Conservation (phyloP, 2,888 invertebrate species). For the Apantesis nais region DNA sequence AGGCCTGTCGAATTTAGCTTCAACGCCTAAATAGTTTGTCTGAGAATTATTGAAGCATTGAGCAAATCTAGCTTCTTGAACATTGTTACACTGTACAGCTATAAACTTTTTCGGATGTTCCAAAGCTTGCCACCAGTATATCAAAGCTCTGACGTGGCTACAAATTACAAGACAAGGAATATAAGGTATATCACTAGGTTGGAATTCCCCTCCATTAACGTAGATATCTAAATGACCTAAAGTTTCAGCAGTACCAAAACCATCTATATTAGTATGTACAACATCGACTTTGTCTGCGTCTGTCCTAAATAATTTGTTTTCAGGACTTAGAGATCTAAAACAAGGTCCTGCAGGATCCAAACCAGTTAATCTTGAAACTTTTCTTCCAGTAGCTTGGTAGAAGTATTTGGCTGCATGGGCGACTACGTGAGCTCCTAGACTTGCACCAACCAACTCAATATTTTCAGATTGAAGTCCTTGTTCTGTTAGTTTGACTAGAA, state of each 20-base stretch:
- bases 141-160: constrained; percentile 65
- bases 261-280: constrained; percentile 78
- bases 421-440: constrained; percentile 72
- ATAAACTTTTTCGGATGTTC: constrained; percentile 78
- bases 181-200: constrained; percentile 70
- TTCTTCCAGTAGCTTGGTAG: constrained; percentile 66
- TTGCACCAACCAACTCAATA: constrained; percentile 71
- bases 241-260: constrained; percentile 75
- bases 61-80: constrained; percentile 73
- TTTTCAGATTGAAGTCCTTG: constrained; percentile 65
- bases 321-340: constrained; percentile 61
- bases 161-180: constrained; percentile 74
- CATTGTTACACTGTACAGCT: constrained; percentile 64
- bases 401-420: constrained; percentile 71
- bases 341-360: constrained; percentile 80
- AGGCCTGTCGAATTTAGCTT: constrained; percentile 65
- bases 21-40: constrained; percentile 68
- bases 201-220: constrained; percentile 77
- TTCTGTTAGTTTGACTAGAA: constrained; percentile 63
- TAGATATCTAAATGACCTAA: constrained; percentile 76
- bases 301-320: constrained; percentile 56
- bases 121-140: constrained; percentile 78
- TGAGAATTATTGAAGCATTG: constrained; percentile 68
- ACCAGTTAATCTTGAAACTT: constrained; percentile 69
- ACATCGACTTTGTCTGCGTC: constrained; percentile 71